Percentiles rank a stretch among this genome's conserved stretches.
Evolutionary conservation across 2,113 vertebrate species (phyloP).

Genomic region (Caranx ignobilis): DNA sequence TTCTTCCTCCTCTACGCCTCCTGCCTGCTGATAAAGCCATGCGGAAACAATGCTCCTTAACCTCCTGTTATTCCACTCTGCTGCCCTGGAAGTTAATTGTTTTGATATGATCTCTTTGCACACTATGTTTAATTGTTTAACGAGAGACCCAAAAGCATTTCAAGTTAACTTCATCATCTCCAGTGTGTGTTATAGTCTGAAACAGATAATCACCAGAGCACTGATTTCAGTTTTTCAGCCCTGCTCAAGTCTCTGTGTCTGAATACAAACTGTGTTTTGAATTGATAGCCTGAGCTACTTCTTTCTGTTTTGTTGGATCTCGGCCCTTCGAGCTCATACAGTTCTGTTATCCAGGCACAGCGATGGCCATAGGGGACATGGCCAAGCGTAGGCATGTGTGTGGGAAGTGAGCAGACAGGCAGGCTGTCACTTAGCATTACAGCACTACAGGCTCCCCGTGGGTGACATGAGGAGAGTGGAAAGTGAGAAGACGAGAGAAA

Average conservation of each 20-base stretch:
- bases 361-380: slow-evolving; percentile 52
- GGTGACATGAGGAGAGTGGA: slow-evolving; percentile 64
- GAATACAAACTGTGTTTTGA: slow-evolving; percentile 54
- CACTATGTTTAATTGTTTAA: slow-evolving; percentile 57
- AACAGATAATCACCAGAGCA: slow-evolving; percentile 30
- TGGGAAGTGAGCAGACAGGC: slow-evolving; percentile 74
- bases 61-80: slow-evolving; percentile 26
- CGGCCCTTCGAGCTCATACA: slow-evolving; percentile 40
- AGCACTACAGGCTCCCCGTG: slow-evolving; percentile 54
- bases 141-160: slow-evolving; percentile 30
- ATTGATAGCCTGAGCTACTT: slow-evolving; percentile 40
- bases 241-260: slow-evolving; percentile 45
- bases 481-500: slow-evolving; percentile 61
- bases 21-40: slow-evolving; percentile 36
- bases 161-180: slow-evolving; percentile 34
- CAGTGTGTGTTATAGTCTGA: slow-evolving; percentile 20
- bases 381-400: slow-evolving; percentile 71
- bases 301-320: slow-evolving; percentile 34
- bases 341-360: slow-evolving; percentile 51
- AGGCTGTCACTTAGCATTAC: slow-evolving; percentile 79
- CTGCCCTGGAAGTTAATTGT: slow-evolving; percentile 35
- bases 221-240: slow-evolving; percentile 26
- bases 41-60: slow-evolving; percentile 43
- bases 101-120: slow-evolving; percentile 52
- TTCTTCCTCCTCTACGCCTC: slow-evolving; percentile 19